Conservation (phyloP, 1,140 invertebrate species). For the Onthophagus taurus region DNA sequence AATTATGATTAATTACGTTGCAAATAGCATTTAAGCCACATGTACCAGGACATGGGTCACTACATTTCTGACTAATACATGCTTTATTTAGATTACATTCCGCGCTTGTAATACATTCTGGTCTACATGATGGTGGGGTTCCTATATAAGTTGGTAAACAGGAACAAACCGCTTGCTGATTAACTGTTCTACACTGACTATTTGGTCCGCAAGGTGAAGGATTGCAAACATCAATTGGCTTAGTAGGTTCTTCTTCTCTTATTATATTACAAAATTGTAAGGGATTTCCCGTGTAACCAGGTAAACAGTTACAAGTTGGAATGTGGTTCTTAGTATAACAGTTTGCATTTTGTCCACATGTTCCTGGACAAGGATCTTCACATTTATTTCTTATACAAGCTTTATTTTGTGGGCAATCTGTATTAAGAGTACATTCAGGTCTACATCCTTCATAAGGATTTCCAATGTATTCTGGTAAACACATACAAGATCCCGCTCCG, state of each 20-base stretch:
- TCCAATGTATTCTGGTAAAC: conserved; percentile 55
- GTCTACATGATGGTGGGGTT: conserved; percentile 48
- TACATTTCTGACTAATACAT: conserved; percentile 60
- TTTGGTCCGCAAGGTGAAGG: conserved; percentile 52
- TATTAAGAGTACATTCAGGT: conserved; percentile 55
- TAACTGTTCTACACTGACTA: conserved; percentile 51
- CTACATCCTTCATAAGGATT: conserved; percentile 67
- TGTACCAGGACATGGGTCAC: conserved; percentile 55
- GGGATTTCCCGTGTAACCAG: conserved; percentile 55
- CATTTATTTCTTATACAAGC: conserved; percentile 55
- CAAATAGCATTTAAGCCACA: conserved; percentile 56
- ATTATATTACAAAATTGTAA: conserved; percentile 43
- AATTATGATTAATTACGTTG: conserved; percentile 51
- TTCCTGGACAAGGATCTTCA: conserved; percentile 55
- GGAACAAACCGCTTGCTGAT: conserved; percentile 56
- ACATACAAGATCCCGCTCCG: conserved; percentile 55
- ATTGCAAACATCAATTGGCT: conserved; percentile 39
- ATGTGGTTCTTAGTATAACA: conserved; percentile 53
- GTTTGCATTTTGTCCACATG: conserved; percentile 53
- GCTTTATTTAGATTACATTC: conserved; percentile 54
- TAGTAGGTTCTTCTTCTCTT: conserved; percentile 8
- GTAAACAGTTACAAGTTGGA: conserved; percentile 48
- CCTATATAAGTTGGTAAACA: conserved; percentile 49
- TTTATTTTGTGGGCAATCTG: conserved; percentile 52
- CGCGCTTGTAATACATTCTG: conserved; percentile 47